phyloP scores from a whole-genome alignment of 2,888 invertebrate genomes.

The Idaea biselata region DNA sequence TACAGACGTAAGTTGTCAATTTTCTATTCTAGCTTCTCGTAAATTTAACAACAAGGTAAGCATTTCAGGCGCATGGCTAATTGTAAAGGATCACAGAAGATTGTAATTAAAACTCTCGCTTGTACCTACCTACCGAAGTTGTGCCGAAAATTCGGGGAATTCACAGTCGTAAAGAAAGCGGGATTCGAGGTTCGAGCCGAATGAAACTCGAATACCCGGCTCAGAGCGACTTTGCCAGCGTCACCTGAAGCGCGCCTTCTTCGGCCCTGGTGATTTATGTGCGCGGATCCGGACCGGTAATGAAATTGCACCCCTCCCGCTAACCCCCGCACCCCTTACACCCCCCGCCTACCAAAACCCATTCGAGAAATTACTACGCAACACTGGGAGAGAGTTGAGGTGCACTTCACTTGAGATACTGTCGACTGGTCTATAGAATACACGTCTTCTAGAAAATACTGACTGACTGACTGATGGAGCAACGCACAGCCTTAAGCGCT shows the following conservation, averaged over 20 bases:
- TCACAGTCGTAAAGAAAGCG: slow-evolving; percentile 74
- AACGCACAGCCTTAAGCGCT: too few relatives aligned
- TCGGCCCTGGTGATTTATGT: slow-evolving; percentile 81
- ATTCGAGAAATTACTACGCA: slow-evolving; percentile 80
- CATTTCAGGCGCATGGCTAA: slow-evolving; percentile 45
- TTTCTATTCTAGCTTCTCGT: slow-evolving; percentile 19
- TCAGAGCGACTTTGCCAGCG: slow-evolving; percentile 72
- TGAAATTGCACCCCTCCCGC: slow-evolving; percentile 79
- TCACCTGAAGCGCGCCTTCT: slow-evolving; percentile 80
- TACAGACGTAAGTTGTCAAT: slow-evolving; percentile 40
- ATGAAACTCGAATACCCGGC: slow-evolving; percentile 72
- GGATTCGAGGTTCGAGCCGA: slow-evolving; percentile 60
- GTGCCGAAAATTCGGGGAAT: slow-evolving; percentile 60
- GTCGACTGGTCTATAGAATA: too few relatives aligned
- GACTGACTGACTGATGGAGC: too few relatives aligned
- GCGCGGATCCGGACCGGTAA: slow-evolving; percentile 80
- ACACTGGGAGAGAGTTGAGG: slow-evolving; percentile 41
- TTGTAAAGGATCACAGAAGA: slow-evolving; percentile 53
- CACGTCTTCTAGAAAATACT: too few relatives aligned
- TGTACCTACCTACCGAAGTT: slow-evolving; percentile 43
- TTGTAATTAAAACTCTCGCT: slow-evolving; percentile 68
- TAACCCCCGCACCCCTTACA: slow-evolving; percentile 53
- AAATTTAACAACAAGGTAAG: slow-evolving; percentile 19
- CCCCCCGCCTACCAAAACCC: slow-evolving; percentile 51
- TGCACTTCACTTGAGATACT: background rate